A percentile compares a stretch with the other conserved stretches of the same genome.
Conservation (phyloP, 2,113 vertebrate species). For the Larimichthys crocea region DNA sequence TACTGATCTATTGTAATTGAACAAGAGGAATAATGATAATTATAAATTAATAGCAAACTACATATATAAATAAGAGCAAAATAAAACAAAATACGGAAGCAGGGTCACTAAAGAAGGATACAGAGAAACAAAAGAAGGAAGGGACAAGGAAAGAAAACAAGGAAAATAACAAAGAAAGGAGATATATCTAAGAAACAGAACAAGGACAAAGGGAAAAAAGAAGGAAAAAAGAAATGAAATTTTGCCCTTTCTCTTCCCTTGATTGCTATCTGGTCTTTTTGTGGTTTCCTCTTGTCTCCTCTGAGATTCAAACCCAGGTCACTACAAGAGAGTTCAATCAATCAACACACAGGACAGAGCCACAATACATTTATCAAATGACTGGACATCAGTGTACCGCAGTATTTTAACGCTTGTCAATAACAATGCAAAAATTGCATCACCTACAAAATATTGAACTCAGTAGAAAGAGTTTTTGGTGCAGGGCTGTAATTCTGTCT, state of each 20-base stretch:
- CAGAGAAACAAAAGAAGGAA: too few species aligned
- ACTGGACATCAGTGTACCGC: constrained; percentile 11
- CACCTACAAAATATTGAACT: background rate
- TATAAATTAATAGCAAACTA: too few species aligned
- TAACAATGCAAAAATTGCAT: background rate
- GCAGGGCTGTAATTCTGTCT: background rate
- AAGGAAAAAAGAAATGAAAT: background rate
- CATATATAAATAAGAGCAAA: too few species aligned
- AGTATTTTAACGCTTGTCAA: background rate
- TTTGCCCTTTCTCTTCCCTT: too few species aligned
- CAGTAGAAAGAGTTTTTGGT: background rate
- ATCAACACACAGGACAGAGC: constrained; percentile 1
- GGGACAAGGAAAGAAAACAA: background rate
- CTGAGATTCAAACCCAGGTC: constrained; percentile 19
- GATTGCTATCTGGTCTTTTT: background rate
- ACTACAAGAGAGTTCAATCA: constrained; percentile 3
- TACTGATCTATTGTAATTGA: background rate
- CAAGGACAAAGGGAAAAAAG: background rate
- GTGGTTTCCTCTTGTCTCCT: background rate
- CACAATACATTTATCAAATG: constrained; percentile 13
- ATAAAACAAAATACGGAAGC: background rate
- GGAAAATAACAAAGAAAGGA: background rate
- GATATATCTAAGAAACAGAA: background rate
- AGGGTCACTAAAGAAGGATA: background rate
- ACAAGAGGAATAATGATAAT: too few species aligned